These are phyloP conservation scores for Sepioteuthis lessoniana DNA, from an alignment of 2,888 invertebrate genomes.

Conservation along the genomic window DNA sequence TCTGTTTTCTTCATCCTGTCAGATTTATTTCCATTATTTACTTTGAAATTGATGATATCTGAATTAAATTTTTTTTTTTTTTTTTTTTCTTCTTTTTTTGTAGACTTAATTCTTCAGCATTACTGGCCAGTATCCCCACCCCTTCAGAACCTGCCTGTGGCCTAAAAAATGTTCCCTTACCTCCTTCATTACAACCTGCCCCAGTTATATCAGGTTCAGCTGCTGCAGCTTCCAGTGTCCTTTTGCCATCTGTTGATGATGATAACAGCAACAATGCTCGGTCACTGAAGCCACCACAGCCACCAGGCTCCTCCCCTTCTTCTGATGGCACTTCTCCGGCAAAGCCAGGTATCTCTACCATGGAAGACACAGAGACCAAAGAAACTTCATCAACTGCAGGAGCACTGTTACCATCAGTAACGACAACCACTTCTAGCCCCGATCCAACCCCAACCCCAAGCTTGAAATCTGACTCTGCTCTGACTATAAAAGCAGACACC, in stretches of 20 bases:
- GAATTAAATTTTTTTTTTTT: background rate
- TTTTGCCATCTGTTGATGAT: background rate
- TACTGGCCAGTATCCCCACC: constrained; percentile 41
- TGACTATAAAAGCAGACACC: background rate
- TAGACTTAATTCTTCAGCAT: constrained; percentile 42
- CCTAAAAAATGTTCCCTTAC: constrained; percentile 36
- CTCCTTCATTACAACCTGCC: constrained; percentile 35
- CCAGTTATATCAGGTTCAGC: background rate
- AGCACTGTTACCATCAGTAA: background rate
- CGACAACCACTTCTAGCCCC: background rate
- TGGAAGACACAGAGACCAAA: background rate
- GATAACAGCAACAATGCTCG: background rate
- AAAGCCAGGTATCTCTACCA: background rate
- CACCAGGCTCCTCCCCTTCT: background rate
- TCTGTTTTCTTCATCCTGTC: too few relatives aligned
- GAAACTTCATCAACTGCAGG: background rate
- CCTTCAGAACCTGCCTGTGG: constrained; percentile 37
- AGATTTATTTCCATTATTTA: too few relatives aligned
- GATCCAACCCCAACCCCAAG: background rate
- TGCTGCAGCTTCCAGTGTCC: background rate
- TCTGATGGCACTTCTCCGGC: background rate
- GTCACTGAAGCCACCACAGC: background rate
- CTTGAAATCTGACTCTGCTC: background rate
- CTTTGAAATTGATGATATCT: too few relatives aligned
- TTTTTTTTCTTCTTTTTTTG: background rate